Base-by-base conservation (phyloP, 2,797 vertebrate genomes). In the Sebastes vulpes region DNA sequence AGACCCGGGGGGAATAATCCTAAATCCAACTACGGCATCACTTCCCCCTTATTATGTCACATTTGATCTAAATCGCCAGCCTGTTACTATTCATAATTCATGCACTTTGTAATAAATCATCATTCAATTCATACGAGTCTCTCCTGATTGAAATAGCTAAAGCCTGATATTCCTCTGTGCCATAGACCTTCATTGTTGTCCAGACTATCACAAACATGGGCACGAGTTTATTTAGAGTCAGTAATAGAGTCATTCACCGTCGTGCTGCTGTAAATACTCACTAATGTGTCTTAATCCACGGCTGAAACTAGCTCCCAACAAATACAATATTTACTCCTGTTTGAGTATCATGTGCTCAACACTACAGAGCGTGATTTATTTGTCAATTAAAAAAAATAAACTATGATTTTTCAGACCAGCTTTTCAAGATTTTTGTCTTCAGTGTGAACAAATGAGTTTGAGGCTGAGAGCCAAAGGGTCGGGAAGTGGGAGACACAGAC, bases 401-500 rank as follows among this genome's bases (percentile, higher is more conserved):
- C 10, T 26, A 25, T 32, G 4, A 18, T 46, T 42, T 60, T n/a
- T 7, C 20, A 26, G 26, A 68, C 31, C 18, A 20, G 5, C 4
- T 25, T 23, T 65, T 70, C 7, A 38, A 66, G 4, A 60, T 46
- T 16, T 10, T 46, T 46, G 29, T 42, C 23, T 70, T 69, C 20
- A 26, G 18, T 38, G 18, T 12, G 52, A 68, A 65, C 53, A 70
- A 50, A 54, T 56, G 21, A 16, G 23, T 20, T 42, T 3, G 2
- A 12, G 52, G 50, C 42, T 25, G 38, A 50, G 26, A 82, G 52
- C 18, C 52, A 64, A 31, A 35, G n/a, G 28, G 32, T 21, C 20
- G 21, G 12, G 4, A 38, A 12, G 29, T 60, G 46, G 16, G 12
- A 38, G 35, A 42, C 14, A 38, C 35, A 38, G 35, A 38, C 35